Base-by-base conservation (phyloP, 2,797 vertebrate species). In the Enteromius treurensis region DNA sequence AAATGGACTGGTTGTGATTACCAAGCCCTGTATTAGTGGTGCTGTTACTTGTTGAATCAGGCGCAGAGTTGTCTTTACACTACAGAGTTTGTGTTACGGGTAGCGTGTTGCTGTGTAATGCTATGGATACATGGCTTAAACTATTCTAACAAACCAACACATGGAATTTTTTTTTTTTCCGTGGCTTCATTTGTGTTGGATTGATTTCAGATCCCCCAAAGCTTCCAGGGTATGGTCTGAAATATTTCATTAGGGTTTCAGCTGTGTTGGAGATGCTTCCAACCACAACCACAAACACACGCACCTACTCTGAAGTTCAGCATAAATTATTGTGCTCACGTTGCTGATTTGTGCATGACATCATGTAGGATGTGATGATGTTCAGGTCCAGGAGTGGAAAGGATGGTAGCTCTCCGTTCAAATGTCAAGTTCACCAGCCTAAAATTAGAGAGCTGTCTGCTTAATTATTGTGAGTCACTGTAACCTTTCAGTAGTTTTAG, bases 1-100 rank as follows among this genome's bases (percentile, higher is more conserved):
- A 91, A 88, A 90, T 89, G 80, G 42, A 53, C 3, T 68, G 84
- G 55, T 79, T 68, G 21, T 78, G 70, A 81, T 87, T 80, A 80
- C 15, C 58, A 85, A 47, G 45, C 75, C 71, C 68, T 60, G 19
- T 40, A 47, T 74, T 42, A 45, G 14, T 62, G 21, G 65, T 79
- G 79, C 45, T 29, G 8, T 82, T 60, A 26, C 55, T 76, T 60
- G 79, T 60, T 60, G 55, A 60, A 40, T 77, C 79, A 69, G 23
- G 65, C 82, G 55, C 49, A 5, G 19, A 60, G 65, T 60, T 76
- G 67, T 71, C 84, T 55, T 78, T 55, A 19, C 40, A 14, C 14
- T 62, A 37, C n/a, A 64, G 75, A 19, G 73, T 80, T 58, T 23
- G 65, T 47, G 14, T 76, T 49, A 83, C 69, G 42, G 42, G 82